A percentile compares a stretch with the other conserved stretches of the same genome.
phyloP scores from a whole-genome alignment of 2,888 invertebrate genomes.

The Gerris lacustris region DNA sequence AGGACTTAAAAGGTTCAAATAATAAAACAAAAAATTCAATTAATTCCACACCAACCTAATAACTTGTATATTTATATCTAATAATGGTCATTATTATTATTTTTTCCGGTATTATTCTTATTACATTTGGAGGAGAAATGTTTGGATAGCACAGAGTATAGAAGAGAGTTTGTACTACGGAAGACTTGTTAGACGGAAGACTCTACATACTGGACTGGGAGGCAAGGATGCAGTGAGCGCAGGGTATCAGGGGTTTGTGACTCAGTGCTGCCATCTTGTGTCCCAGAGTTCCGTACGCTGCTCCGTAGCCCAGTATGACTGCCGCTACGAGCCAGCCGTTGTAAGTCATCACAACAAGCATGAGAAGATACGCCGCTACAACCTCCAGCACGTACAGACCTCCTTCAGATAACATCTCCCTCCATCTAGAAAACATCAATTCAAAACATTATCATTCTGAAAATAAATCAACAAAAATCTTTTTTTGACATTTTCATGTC shows the following conservation, averaged over 20 bases:
- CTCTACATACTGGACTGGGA: neutral
- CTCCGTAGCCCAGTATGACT: slow-evolving; percentile 47
- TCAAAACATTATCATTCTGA: neutral
- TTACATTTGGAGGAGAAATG: too few species aligned
- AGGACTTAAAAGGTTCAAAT: too few species aligned
- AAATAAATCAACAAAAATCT: too few species aligned
- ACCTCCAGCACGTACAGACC: slow-evolving; percentile 23
- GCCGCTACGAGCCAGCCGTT: slow-evolving; percentile 55
- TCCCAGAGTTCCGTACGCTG: slow-evolving; percentile 26
- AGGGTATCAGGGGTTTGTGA: slow-evolving; percentile 6
- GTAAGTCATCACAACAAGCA: slow-evolving; percentile 62
- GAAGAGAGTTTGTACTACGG: too few species aligned
- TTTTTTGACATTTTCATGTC: too few species aligned
- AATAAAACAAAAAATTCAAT: too few species aligned
- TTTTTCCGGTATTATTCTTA: too few species aligned
- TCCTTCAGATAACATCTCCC: slow-evolving; percentile 14
- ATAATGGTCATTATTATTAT: too few species aligned
- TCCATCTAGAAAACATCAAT: slow-evolving; percentile 14
- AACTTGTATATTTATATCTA: too few species aligned
- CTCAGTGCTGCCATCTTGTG: slow-evolving; percentile 10
- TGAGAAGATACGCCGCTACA: slow-evolving; percentile 51
- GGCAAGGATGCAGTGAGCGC: slow-evolving; percentile 8
- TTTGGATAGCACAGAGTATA: too few species aligned
- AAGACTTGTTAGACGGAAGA: too few species aligned
- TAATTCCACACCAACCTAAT: too few species aligned